Conservation (phyloP, 2,888 invertebrate genomes). For the Reticulitermes lucifugus region DNA sequence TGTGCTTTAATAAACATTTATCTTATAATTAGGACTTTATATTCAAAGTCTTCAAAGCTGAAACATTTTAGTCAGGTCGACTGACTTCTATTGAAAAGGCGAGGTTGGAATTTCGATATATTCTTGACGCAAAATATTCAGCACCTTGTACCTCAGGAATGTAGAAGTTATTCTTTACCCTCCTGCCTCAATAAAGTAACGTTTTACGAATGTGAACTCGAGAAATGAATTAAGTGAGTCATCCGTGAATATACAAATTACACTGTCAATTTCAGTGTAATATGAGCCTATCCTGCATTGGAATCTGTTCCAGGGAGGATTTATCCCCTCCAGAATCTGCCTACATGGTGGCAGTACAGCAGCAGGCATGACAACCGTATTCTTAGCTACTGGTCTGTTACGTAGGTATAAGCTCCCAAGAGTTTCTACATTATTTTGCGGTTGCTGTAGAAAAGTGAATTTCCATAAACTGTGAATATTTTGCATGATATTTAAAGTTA, state of each 20-base stretch:
- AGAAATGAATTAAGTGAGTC: not conserved
- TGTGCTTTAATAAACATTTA: too few species aligned
- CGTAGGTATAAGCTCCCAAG: not conserved
- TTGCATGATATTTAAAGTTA: not conserved
- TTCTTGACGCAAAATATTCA: too few species aligned
- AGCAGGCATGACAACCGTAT: not conserved
- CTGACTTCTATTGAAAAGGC: too few species aligned
- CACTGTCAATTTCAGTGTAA: not conserved
- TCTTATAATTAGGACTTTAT: too few species aligned
- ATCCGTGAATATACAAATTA: not conserved
- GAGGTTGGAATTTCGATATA: too few species aligned
- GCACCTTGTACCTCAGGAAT: too few species aligned
- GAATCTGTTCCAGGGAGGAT: not conserved
- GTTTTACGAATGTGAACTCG: not conserved
- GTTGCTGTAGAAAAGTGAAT: not conserved
- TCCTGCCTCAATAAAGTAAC: not conserved
- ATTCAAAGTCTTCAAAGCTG: too few species aligned
- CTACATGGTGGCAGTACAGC: not conserved
- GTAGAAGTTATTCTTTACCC: not conserved
- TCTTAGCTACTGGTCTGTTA: not conserved
- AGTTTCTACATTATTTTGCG: not conserved
- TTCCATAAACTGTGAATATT: not conserved
- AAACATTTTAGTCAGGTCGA: too few species aligned
- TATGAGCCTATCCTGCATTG: too few species aligned
- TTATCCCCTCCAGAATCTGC: not conserved